Base-by-base conservation (phyloP, 2,113 vertebrate species). In the Caranx ignobilis region DNA sequence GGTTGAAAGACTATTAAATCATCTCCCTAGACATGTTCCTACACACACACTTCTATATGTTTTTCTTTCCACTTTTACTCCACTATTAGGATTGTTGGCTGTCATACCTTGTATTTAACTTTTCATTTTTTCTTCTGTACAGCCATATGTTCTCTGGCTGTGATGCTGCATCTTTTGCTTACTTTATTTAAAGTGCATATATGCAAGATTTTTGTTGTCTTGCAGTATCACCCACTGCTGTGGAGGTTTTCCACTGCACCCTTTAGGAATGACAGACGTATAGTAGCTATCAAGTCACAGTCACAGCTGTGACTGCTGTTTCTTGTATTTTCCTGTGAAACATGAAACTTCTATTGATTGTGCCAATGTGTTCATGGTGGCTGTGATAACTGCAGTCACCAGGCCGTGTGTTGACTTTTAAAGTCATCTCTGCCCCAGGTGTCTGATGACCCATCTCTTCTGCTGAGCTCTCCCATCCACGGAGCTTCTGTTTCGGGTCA, bases 381-480 rank as follows among this genome's bases (percentile, higher is more conserved):
- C 26, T 26, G 26, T 26, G 26, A 26, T 26, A 26, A 26, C 26
- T 31, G 19, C 31, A 12, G 8, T 37, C 21, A 55, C 10, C 11
- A 11, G 13, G 7, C 19, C 34, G 9, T 61, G 16, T 66, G 64
- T 60, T 11, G 8, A 35, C 7, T 32, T 48, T 18, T 48, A 48
- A 54, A 56, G 11, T 77, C 39, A 10, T 68, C 83, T 86, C 13
- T 21, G 1, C 59, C 32, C 34, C 12, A 98, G 97, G 89, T 76
- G 41, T 89, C 86, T 2, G 84, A 94, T 50, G 95, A 96, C 16
- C 62, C 80, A 0, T 91, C 94, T 52, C 86, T 95, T 60, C 89
- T 96, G 85, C 88, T 93, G 3, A 94, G 93, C 0, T 96, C 96
- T 0, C 96, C 97, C 56, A 86, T 92, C 66, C 94, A 95, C 67